These are phyloP conservation scores for Ichneumoninae sp. DNA, from an alignment of 2,888 invertebrate genomes.

Conservation along the genomic window DNA sequence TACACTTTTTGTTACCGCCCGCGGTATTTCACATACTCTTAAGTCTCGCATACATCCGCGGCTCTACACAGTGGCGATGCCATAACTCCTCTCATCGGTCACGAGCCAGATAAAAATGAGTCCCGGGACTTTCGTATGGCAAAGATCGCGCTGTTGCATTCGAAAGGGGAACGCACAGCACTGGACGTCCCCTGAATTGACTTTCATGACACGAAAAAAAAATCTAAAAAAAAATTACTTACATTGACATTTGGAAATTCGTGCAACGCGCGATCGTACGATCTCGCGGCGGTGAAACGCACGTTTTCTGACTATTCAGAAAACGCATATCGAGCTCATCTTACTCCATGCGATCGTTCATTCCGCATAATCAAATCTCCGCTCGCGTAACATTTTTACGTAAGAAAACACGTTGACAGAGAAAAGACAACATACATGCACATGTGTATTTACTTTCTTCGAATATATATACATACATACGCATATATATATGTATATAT, in stretches of 20 bases:
- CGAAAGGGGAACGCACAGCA: not conserved
- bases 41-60: too few species aligned
- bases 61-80: too few species aligned
- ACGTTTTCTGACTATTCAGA: not conserved
- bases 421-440: not conserved
- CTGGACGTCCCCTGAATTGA: not conserved
- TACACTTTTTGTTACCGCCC: too few species aligned
- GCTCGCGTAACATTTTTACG: slow-evolving; percentile 21
- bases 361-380: slow-evolving; percentile 9
- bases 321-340: not conserved
- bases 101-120: too few species aligned
- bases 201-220: not conserved
- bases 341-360: not conserved
- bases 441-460: slow-evolving; percentile 24
- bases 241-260: slow-evolving; percentile 19
- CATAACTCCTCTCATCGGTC: too few species aligned
- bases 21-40: too few species aligned
- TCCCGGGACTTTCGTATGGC: too few species aligned
- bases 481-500: not conserved
- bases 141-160: not conserved
- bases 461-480: not conserved
- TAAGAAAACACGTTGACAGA: not conserved
- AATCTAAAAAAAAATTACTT: not conserved
- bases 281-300: not conserved
- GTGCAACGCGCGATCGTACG: not conserved